Conservation (phyloP, 2,113 vertebrate species). For the Tachuris rubrigastra region DNA sequence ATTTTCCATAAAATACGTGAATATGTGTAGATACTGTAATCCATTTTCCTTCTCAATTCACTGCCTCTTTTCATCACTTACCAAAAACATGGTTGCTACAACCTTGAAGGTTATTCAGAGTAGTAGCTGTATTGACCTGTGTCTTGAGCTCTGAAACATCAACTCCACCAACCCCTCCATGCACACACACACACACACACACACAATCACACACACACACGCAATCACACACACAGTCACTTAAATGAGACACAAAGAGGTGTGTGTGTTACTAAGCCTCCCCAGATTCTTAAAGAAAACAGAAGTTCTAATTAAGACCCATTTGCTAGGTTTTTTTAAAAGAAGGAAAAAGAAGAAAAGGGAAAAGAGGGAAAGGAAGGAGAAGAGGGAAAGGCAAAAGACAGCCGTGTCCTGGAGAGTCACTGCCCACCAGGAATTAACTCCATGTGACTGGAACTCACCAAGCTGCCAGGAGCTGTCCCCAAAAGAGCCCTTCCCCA, state of each 20-base stretch:
- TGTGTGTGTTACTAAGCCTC: background rate
- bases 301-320: background rate
- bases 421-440: background rate
- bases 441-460: background rate
- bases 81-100: background rate
- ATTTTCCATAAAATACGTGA: background rate
- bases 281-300: background rate
- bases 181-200: background rate
- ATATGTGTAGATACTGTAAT: background rate
- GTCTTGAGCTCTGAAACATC: background rate
- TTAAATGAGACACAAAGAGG: background rate
- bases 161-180: background rate
- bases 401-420: background rate
- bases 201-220: too few relatives aligned
- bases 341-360: background rate
- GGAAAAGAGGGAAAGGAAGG: background rate
- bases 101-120: background rate
- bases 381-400: background rate
- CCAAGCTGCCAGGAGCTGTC: background rate
- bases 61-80: background rate
- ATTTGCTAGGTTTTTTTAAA: background rate
- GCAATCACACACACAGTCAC: too few relatives aligned
- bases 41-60: background rate
- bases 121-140: background rate
- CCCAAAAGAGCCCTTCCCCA: background rate